Conservation (phyloP, 92 coral and sea anemone genomes). For the Isaurus tuberculatus region DNA sequence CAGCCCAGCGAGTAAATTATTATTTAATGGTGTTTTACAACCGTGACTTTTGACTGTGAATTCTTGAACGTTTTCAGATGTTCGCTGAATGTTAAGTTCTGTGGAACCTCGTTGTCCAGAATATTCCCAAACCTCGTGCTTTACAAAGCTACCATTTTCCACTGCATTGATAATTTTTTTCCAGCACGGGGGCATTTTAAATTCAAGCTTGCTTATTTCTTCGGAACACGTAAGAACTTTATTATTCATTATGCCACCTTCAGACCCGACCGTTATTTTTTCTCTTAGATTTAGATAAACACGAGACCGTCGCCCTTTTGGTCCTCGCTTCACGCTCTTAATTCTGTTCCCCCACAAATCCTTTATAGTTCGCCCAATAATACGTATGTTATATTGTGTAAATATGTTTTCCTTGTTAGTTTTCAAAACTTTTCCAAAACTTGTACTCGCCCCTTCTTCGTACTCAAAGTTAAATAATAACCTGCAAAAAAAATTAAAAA, state of each 20-base stretch:
- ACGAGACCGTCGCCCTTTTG: constrained; percentile 9
- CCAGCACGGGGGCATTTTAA: neutral
- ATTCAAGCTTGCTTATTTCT: neutral
- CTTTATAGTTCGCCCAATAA: neutral
- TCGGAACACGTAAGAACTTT: no score
- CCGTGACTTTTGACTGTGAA: constrained; percentile 16
- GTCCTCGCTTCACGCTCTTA: neutral
- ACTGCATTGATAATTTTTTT: neutral
- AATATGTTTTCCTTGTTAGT: constrained; percentile 32
- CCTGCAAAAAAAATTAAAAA: neutral
- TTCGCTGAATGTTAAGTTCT: constrained; percentile 26
- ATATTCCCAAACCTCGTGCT: constrained; percentile 18
- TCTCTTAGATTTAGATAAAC: neutral
- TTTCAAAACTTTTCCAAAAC: no score
- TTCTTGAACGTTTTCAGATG: constrained; percentile 7
- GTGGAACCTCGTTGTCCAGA: constrained; percentile 12
- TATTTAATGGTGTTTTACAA: neutral
- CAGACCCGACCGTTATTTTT: constrained; percentile 6
- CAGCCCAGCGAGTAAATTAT: neutral
- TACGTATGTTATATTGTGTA: neutral
- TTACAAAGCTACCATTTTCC: constrained; percentile 1
- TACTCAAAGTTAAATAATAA: constrained; percentile 26
- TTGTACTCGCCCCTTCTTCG: constrained; percentile 1
- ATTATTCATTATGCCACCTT: no score
- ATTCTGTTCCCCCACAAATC: constrained; percentile 1